A percentile compares a stretch with the other conserved stretches of the same genome.
phyloP scores from a whole-genome alignment of 1,140 invertebrate genomes.

The Tyrophagus putrescentiae region DNA sequence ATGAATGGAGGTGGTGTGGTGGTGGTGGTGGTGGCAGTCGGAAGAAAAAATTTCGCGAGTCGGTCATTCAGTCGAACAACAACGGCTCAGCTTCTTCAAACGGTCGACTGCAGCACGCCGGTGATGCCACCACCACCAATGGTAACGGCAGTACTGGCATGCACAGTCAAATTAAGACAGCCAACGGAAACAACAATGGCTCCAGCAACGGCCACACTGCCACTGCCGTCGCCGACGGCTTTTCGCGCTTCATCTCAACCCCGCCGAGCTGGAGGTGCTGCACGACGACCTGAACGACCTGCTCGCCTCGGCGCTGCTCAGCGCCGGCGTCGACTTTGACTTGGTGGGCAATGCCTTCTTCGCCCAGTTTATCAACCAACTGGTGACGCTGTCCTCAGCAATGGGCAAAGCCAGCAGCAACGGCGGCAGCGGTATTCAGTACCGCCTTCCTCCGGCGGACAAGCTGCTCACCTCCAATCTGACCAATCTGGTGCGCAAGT shows the following conservation, averaged over 20 bases:
- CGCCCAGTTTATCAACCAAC: background rate
- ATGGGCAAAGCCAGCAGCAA: too few species aligned
- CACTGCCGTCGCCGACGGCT: too few species aligned
- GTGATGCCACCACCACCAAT: too few species aligned
- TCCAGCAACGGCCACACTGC: too few species aligned
- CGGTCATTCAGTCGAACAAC: background rate
- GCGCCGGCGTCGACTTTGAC: constrained; percentile 1
- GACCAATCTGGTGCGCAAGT: background rate
- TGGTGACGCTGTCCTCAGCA: background rate
- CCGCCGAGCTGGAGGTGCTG: background rate
- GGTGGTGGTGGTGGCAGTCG: too few species aligned
- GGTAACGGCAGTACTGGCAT: too few species aligned
- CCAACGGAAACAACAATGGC: too few species aligned
- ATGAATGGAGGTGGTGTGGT: too few species aligned
- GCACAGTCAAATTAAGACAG: too few species aligned
- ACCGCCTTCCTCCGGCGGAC: background rate
- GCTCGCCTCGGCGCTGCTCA: background rate
- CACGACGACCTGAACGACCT: constrained; percentile 12
- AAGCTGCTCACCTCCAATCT: background rate
- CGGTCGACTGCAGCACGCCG: too few species aligned
- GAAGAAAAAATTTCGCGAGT: constrained; percentile 10
- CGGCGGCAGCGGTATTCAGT: too few species aligned
- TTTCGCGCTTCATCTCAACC: too few species aligned
- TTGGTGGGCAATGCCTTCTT: constrained; percentile 4
- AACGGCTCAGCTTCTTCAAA: constrained; percentile 4